Evolutionary conservation across 1,140 invertebrate genomes (phyloP), one percentile per base, ranked within the genome.

Genomic region (Lordiphosa mommai): DNA sequence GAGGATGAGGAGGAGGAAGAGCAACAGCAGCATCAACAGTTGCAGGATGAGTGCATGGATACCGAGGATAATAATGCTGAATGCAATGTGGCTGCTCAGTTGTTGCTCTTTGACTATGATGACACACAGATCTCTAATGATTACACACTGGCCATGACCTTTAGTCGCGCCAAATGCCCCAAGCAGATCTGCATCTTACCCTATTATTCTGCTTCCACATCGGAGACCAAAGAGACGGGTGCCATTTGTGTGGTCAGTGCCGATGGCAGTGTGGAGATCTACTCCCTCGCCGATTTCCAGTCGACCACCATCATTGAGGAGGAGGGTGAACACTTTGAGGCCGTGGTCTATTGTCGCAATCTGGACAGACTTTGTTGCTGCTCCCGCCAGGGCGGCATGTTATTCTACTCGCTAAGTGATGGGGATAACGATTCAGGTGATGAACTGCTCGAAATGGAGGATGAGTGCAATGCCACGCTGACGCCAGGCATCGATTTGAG

Each of bases 301-400:
- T 91, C 91, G 5, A 86, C 94, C 4, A 92, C 92, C 2, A 90
- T 93, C 48, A 92, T 93, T 7, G 91, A 91, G 68, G 90, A 93
- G 27, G 92, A 93, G 0, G 91, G 91, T n/a, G 91, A 92, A 27
- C 92, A 92, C 70, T 95, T 95, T 72, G 91, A 94, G 8, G 94
- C 94, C 1, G 93, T 93, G 10, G 92, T 92, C 3, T 96, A 94
- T 88, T 96, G 94, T 77, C 93, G 92, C 12, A 94, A 94, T 89
- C 92, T 97, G 38, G 96, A 97, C 74, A 91, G 95, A 47, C 89
- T 98, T 12, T 97, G 96, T 88, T 94, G 93, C 4, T 95, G 94
- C 50, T 96, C 95, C 1, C 92, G 91, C 48, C 91, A 92, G 51
- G 96, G 96, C 1, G 92, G 93, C 43, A 90, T 97, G 37, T 93